phyloP scores from a whole-genome alignment of 2,888 invertebrate species.

The Meiosimyza platycephala region DNA sequence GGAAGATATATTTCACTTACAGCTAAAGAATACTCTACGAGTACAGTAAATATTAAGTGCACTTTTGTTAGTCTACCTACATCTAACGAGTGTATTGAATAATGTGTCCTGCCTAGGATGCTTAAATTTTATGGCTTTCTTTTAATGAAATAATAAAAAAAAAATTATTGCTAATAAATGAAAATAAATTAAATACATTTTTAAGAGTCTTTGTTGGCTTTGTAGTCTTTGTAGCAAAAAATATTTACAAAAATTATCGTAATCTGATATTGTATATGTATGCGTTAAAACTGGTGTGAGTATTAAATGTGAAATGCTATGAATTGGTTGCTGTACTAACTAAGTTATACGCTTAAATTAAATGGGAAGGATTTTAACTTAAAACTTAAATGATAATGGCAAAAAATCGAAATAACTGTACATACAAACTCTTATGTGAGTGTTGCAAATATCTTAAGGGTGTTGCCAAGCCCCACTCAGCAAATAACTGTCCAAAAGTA shows the following conservation, averaged over 20 bases:
- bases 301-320: slow-evolving; percentile 12
- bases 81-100: slow-evolving; percentile 3
- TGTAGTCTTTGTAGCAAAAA: slow-evolving; percentile 57
- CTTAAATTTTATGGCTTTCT: slow-evolving; percentile 62
- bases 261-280: slow-evolving; percentile 12
- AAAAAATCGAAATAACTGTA: slow-evolving; percentile 5
- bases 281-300: slow-evolving; percentile 13
- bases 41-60: slow-evolving; percentile 51
- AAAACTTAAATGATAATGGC: slow-evolving; percentile 27
- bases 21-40: slow-evolving; percentile 32
- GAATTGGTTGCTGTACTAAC: slow-evolving; percentile 24
- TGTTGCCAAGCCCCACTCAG: too few relatives aligned
- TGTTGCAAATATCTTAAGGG: too few relatives aligned
- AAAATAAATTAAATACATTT: slow-evolving; percentile 16
- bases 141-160: slow-evolving; percentile 20
- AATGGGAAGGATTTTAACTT: slow-evolving; percentile 7
- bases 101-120: slow-evolving; percentile 49
- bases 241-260: slow-evolving; percentile 36
- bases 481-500: too few relatives aligned
- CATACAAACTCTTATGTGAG: too few relatives aligned
- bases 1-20: slow-evolving; percentile 27
- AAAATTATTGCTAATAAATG: slow-evolving; percentile 23
- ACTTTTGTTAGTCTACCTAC: slow-evolving; percentile 42
- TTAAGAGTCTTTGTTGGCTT: slow-evolving; percentile 67
- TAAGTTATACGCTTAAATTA: not conserved